Conservation (phyloP, 2,797 vertebrate genomes). For the Tauraco hartlaubi region DNA sequence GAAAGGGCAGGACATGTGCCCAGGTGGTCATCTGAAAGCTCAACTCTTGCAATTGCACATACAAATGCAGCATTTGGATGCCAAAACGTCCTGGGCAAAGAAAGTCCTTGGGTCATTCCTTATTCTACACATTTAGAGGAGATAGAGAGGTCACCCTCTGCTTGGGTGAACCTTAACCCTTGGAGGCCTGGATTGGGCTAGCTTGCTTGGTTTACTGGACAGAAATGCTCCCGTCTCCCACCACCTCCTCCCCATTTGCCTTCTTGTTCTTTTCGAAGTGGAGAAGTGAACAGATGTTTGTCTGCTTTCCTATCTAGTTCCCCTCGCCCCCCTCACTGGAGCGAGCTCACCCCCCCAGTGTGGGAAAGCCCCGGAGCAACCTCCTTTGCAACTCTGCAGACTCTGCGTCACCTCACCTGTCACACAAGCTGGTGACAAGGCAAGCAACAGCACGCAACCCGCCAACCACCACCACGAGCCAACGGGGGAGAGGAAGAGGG, state of each 20-base stretch:
- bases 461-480: not conserved
- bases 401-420: constrained; percentile 63
- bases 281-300: constrained; percentile 68
- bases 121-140: not conserved
- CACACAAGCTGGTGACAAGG: constrained; percentile 70
- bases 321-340: not conserved
- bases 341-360: constrained; percentile 43
- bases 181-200: not conserved
- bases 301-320: constrained; percentile 30
- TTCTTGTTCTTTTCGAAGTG: not conserved
- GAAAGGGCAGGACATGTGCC: accelerated
- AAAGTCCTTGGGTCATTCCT: not conserved
- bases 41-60: not conserved
- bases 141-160: not conserved
- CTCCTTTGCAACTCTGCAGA: constrained; percentile 41
- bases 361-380: constrained; percentile 63
- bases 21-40: not conserved
- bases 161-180: not conserved
- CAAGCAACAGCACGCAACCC: not conserved
- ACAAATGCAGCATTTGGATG: not conserved
- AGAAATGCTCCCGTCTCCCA: not conserved
- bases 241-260: not conserved
- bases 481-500: not conserved
- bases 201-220: not conserved
- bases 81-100: not conserved